Conservation (phyloP, 2,113 vertebrate genomes). For the Rhinogobius similis region DNA sequence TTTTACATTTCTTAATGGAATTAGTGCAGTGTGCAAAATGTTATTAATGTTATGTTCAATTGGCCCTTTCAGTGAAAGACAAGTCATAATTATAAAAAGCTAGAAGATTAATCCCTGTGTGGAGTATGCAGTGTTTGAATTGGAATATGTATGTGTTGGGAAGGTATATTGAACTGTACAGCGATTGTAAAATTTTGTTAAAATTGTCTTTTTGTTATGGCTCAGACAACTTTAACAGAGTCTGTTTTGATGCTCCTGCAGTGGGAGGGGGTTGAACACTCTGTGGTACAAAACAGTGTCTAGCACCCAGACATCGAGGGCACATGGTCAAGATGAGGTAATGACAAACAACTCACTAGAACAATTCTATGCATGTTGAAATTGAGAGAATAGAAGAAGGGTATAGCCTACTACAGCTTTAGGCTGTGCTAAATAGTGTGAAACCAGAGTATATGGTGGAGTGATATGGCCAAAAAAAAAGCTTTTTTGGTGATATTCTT, state of each 20-base stretch:
- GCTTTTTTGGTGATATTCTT: too few relatives aligned
- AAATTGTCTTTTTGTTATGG: not conserved
- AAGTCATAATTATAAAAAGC: too few relatives aligned
- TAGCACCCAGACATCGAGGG: constrained; percentile 11
- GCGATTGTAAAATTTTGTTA: too few relatives aligned
- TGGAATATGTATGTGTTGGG: too few relatives aligned
- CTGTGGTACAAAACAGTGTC: constrained; percentile 32
- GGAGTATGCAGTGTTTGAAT: too few relatives aligned
- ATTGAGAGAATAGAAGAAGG: not conserved
- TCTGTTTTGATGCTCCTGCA: constrained; percentile 40
- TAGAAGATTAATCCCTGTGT: too few relatives aligned
- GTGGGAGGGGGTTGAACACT: constrained; percentile 23
- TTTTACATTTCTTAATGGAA: not conserved
- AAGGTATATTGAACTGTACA: too few relatives aligned
- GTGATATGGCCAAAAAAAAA: too few relatives aligned
- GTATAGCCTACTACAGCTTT: not conserved
- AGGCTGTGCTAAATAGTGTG: not conserved
- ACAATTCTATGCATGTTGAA: not conserved
- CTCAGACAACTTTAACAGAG: constrained; percentile 42
- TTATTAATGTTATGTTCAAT: too few relatives aligned
- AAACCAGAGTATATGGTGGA: not conserved
- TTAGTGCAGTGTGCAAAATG: not conserved
- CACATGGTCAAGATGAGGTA: constrained; percentile 11
- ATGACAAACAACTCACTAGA: not conserved
- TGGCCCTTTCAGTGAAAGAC: not conserved